These are phyloP conservation scores for Choreutis nemorana DNA, from an alignment of 2,888 invertebrate genomes.

Conservation along the genomic window DNA sequence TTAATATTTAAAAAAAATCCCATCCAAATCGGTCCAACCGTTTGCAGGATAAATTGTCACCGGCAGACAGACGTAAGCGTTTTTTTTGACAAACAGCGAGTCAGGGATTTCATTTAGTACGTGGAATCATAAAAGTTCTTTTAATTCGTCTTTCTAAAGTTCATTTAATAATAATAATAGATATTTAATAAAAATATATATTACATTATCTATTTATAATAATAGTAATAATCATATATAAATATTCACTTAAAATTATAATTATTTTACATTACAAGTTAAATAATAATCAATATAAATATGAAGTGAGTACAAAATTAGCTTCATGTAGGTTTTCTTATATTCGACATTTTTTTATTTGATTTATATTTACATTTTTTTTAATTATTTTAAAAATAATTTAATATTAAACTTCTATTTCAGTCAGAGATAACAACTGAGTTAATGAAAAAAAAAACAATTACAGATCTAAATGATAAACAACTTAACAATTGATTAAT, in stretches of 20 bases:
- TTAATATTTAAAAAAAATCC: too few species aligned
- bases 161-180: slow-evolving; percentile 1
- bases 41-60: too few species aligned
- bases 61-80: too few species aligned
- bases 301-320: too few species aligned
- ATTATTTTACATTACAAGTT: slow-evolving; percentile 6
- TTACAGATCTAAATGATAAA: slow-evolving; percentile 2
- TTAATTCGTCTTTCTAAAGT: slow-evolving; percentile 1
- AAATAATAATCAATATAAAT: slow-evolving; percentile 15
- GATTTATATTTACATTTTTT: slow-evolving; percentile 13
- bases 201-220: slow-evolving; percentile 3
- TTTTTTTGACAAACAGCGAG: too few species aligned
- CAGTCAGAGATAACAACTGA: slow-evolving; percentile 8
- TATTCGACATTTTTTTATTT: slow-evolving; percentile 18
- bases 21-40: too few species aligned
- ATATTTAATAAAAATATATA: slow-evolving; percentile 1
- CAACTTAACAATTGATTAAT: slow-evolving; percentile 4
- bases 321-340: slow-evolving; percentile 27
- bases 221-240: slow-evolving; percentile 11
- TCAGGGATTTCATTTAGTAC: too few species aligned
- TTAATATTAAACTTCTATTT: slow-evolving; percentile 9
- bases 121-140: too few species aligned
- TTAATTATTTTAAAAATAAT: slow-evolving; percentile 9
- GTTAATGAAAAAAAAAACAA: slow-evolving; percentile 2
- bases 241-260: slow-evolving; percentile 11